Base-by-base conservation (phyloP, 2,113 vertebrate genomes). In the Gallinago undulata region DNA sequence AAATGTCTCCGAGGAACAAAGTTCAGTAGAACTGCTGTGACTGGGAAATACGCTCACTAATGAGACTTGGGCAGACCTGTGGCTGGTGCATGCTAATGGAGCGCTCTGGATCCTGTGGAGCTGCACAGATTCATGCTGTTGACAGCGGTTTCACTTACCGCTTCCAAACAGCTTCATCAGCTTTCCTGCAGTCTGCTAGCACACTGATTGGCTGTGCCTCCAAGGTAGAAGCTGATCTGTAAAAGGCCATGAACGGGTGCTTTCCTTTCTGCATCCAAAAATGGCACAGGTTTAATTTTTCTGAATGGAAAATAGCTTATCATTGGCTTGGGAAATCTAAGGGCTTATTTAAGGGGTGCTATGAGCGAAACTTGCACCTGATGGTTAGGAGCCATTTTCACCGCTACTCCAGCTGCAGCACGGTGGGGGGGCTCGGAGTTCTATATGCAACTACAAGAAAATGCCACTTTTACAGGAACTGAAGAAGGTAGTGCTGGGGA, bases 311-410 rank as follows among this genome's bases (percentile, higher is more conserved):
- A 63, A 51, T 7, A 67, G n/a, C 16, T 80, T 67, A n/a, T 22
- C 11, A 9, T 56, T 67, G 43, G 11, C 63, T 80, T 94, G 68
- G 35, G 35, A 69, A 68, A 57, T 45, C 45, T 48, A 25, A 79
- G 31, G 27, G 24, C 70, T 66, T 78, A 16, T 85, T 94, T 87
- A 77, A 93, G 64, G 24, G 31, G 11, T 66, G 66, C 7, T 30
- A 5, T 48, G 63, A 87, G 11, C 1, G 94, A 97, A 97, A 96
- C 95, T 93, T 89, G 91, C 95, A 96, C 91, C 87, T 96, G 96
- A 94, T 75, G 62, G 13, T 72, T 68, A 45, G 69, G 39, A 87
- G 22, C 62, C 33, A 18, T 96, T 94, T 91, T 94, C 81, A 57
- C 31, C 81, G 37, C 57, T 2, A 4, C 64, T 96, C 78, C 94